phyloP scores from a whole-genome alignment of 2,888 invertebrate species.

The Acleris laterana region DNA sequence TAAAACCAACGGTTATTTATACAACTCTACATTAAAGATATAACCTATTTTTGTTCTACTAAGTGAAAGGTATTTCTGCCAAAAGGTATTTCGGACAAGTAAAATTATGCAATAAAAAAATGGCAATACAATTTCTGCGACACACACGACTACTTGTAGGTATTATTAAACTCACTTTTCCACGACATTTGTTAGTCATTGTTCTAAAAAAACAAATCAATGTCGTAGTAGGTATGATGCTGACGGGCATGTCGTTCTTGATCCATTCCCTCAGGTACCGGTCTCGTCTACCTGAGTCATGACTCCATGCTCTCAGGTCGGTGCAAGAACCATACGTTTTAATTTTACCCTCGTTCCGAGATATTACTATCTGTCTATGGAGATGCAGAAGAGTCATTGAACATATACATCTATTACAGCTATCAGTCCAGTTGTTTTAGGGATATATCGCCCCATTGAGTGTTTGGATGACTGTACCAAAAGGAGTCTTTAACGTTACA shows the following conservation, averaged over 20 bases:
- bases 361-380: slow-evolving; percentile 53
- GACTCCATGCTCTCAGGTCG: slow-evolving; percentile 84
- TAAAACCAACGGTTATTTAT: slow-evolving; percentile 37
- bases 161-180: slow-evolving; percentile 52
- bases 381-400: slow-evolving; percentile 63
- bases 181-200: slow-evolving; percentile 62
- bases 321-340: slow-evolving; percentile 81
- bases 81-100: too few relatives aligned
- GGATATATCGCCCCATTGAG: too few relatives aligned
- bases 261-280: slow-evolving; percentile 76
- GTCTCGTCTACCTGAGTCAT: slow-evolving; percentile 59
- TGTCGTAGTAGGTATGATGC: slow-evolving; percentile 58
- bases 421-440: too few relatives aligned
- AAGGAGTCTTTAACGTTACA: too few relatives aligned
- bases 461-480: too few relatives aligned
- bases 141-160: too few relatives aligned
- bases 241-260: slow-evolving; percentile 67
- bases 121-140: too few relatives aligned
- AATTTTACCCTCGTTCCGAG: slow-evolving; percentile 81
- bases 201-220: slow-evolving; percentile 55
- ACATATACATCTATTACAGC: slow-evolving; percentile 41
- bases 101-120: too few relatives aligned
- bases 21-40: not conserved
- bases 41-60: too few relatives aligned
- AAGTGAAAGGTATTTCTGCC: too few relatives aligned